phyloP scores from a whole-genome alignment of 2,797 vertebrate genomes.

The Chelidonichthys spinosus region DNA sequence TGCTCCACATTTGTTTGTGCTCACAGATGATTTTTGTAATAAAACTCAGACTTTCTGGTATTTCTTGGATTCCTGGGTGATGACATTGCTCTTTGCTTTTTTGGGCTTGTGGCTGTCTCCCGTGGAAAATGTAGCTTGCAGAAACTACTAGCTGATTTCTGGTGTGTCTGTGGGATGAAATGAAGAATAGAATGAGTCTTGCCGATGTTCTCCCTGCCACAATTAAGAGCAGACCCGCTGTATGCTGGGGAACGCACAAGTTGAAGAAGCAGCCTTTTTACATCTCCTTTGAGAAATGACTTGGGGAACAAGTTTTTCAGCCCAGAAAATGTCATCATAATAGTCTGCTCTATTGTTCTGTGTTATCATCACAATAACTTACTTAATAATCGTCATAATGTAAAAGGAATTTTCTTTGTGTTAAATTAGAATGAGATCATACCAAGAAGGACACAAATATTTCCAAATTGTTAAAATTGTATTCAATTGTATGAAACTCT shows the following conservation, averaged over 20 bases:
- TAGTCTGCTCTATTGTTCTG: conserved; percentile 51
- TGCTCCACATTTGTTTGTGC: conserved; percentile 82
- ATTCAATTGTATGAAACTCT: conserved; percentile 12
- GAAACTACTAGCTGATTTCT: conserved; percentile 80
- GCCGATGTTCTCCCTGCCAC: conserved; percentile 73
- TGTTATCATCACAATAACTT: conserved; percentile 42
- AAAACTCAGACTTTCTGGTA: conserved; percentile 83
- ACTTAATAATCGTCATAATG: conserved; percentile 43
- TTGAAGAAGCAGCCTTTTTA: conserved; percentile 67
- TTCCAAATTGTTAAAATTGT: conserved; percentile 17
- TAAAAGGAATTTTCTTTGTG: conserved; percentile 25
- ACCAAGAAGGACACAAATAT: conserved; percentile 8
- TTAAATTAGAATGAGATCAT: conserved; percentile 15
- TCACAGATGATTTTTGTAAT: conserved; percentile 80
- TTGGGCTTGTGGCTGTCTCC: conserved; percentile 79
- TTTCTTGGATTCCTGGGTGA: conserved; percentile 82
- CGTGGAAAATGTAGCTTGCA: conserved; percentile 79
- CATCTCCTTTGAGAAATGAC: conserved; percentile 68
- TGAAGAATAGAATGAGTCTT: conserved; percentile 79
- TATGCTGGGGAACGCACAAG: conserved; percentile 70
- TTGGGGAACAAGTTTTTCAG: conserved; percentile 45
- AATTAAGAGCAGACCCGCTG: conserved; percentile 80
- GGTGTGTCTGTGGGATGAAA: conserved; percentile 79
- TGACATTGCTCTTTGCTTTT: conserved; percentile 78
- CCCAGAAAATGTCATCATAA: conserved; percentile 61